phyloP scores from a whole-genome alignment of 2,113 vertebrate genomes.

The Brachirus orientalis region DNA sequence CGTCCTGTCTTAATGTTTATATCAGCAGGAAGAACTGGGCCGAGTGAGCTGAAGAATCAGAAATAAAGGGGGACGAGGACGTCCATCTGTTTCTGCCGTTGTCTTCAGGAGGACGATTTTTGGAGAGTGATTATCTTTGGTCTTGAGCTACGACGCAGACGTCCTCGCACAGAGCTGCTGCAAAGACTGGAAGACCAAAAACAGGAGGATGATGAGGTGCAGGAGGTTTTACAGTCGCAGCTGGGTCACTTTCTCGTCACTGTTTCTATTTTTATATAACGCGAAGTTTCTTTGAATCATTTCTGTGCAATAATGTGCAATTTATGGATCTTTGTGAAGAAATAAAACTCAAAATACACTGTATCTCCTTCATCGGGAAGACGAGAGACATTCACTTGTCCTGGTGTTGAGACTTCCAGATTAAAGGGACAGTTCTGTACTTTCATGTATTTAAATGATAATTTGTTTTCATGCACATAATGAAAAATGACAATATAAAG shows the following conservation, averaged over 20 bases:
- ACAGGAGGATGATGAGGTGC: not conserved
- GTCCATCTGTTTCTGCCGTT: constrained; percentile 28
- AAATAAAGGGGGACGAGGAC: constrained; percentile 7
- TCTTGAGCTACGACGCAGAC: constrained; percentile 4
- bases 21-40: constrained; percentile 9
- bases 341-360: too few relatives aligned
- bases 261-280: not conserved
- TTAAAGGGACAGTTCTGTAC: too few relatives aligned
- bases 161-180: not conserved
- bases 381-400: too few relatives aligned
- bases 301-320: too few relatives aligned
- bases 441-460: too few relatives aligned
- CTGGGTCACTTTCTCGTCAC: too few relatives aligned
- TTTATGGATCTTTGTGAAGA: too few relatives aligned
- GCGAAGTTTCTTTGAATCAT: too few relatives aligned
- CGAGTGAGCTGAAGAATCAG: constrained; percentile 1
- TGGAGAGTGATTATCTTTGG: constrained; percentile 8
- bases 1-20: constrained; percentile 20
- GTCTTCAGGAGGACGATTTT: not conserved
- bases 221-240: not conserved
- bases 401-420: too few relatives aligned
- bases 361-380: too few relatives aligned
- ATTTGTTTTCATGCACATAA: too few relatives aligned
- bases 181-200: not conserved
- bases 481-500: too few relatives aligned